Percentiles rank a stretch among this genome's conserved stretches.
phyloP scores from a whole-genome alignment of 2,888 invertebrate species.

The Melieria crassipennis region DNA sequence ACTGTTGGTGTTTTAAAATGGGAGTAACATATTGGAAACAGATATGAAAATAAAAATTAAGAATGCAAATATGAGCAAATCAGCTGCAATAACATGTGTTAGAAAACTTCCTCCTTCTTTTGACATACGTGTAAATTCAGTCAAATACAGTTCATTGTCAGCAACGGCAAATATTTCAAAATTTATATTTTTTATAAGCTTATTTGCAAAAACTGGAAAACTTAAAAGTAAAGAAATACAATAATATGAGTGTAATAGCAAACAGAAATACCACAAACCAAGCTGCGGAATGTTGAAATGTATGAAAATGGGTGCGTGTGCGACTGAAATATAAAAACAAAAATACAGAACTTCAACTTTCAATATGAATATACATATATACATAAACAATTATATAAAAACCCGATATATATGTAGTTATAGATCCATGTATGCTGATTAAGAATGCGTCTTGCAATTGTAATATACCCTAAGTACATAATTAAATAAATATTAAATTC shows the following conservation, averaged over 20 bases:
- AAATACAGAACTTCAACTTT: conserved; percentile 15
- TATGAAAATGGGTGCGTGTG: conserved; percentile 32
- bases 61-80: too few species aligned
- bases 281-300: conserved; percentile 2
- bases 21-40: too few species aligned
- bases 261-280: conserved; percentile 12
- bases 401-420: not conserved
- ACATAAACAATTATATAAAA: not conserved
- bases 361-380: conserved; percentile 25
- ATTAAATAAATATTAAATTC: too few species aligned
- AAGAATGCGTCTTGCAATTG: too few species aligned
- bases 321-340: conserved; percentile 32
- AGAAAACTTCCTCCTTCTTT: too few species aligned
- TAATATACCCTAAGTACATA: too few species aligned
- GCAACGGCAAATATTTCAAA: not conserved
- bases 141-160: not conserved
- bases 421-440: not conserved
- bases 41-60: too few species aligned
- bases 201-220: not conserved
- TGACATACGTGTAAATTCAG: not conserved
- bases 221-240: not conserved
- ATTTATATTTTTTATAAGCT: conserved; percentile 10
- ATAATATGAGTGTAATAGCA: conserved; percentile 6
- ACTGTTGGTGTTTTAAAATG: too few species aligned
- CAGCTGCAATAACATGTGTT: too few species aligned